Evolutionary conservation across 1,140 invertebrate genomes (phyloP).

Genomic region (Tachypleus tridentatus): DNA sequence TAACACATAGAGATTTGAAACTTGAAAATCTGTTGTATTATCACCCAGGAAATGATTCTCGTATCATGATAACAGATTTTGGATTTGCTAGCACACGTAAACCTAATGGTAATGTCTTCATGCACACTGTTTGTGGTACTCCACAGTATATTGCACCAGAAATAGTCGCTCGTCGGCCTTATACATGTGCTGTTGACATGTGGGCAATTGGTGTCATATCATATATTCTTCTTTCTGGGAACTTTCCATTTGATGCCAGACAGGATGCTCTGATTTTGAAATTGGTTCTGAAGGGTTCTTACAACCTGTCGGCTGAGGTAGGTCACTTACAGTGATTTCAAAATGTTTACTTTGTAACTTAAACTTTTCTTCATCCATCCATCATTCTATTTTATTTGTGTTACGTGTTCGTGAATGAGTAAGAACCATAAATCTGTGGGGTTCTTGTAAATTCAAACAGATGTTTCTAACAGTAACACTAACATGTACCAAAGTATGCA

Average conservation of each 20-base stretch:
- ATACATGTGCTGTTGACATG: slow-evolving; percentile 75
- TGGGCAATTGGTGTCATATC: slow-evolving; percentile 84
- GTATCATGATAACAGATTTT: slow-evolving; percentile 79
- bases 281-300: slow-evolving; percentile 7
- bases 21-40: slow-evolving; percentile 78
- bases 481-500: no score
- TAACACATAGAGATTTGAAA: slow-evolving; percentile 85
- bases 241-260: slow-evolving; percentile 46
- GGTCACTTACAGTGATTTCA: no score
- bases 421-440: no score
- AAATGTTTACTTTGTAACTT: no score
- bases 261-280: slow-evolving; percentile 46
- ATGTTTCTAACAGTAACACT: no score
- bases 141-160: slow-evolving; percentile 84
- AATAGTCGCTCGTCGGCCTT: slow-evolving; percentile 70
- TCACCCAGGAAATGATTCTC: slow-evolving; percentile 56
- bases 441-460: no score
- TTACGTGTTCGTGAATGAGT: no score
- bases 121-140: slow-evolving; percentile 48
- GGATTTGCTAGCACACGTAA: slow-evolving; percentile 51
- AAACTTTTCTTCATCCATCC: no score
- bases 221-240: slow-evolving; percentile 53
- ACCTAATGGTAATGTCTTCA: slow-evolving; percentile 52
- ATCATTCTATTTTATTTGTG: no score
- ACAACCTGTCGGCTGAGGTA: no score